Evolutionary conservation across 2,888 invertebrate genomes (phyloP), one percentile per base, ranked within the genome.

Genomic region (Eupithecia abbreviata): DNA sequence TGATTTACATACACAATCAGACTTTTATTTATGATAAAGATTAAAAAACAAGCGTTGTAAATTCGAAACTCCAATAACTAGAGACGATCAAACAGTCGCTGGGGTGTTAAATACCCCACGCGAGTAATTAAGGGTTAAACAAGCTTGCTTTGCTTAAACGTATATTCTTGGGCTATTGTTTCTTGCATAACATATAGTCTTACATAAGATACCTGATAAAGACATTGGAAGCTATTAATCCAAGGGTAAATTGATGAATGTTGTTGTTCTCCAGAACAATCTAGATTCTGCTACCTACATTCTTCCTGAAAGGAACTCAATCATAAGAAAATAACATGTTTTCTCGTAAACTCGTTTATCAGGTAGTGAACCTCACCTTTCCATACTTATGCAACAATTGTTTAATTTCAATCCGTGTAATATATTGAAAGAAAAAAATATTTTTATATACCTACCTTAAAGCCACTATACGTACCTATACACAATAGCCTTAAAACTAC

Each of bases 181-280:
- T 1, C 18, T 58, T 18, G 10, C 58, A 58, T n/a, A 55, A 55
- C n/a, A 7, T 7, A n/a, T 55, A 41, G 15, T 68, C 45, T 68
- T 68, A 68, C 68, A 18, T 18, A 68, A 30, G 30, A 68, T n/a
- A 6, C 18, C 68, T 47, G 18, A 47, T 68, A 68, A 30, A 13
- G 5, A 0, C 18, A 68, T 68, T 68, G 12, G 73, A 55, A 42
- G 51, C 66, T 10, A 73, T 66, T 66, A 67, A 15, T n/a, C n/a
- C 42, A 67, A 73, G 73, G 67, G n/a, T 51, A 13, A 18, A 65
- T 45, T 18, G 10, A 30, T 18, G 18, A 4, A 47, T 47, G 1
- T n/a, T 45, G n/a, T 45, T 47, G 68, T 47, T 68, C 18, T 10
- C 30, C 45, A 45, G 12, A 67, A n/a, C n/a, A 42, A 43, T 67